Conservation (phyloP, 2,888 invertebrate genomes). For the Bombylius major region DNA sequence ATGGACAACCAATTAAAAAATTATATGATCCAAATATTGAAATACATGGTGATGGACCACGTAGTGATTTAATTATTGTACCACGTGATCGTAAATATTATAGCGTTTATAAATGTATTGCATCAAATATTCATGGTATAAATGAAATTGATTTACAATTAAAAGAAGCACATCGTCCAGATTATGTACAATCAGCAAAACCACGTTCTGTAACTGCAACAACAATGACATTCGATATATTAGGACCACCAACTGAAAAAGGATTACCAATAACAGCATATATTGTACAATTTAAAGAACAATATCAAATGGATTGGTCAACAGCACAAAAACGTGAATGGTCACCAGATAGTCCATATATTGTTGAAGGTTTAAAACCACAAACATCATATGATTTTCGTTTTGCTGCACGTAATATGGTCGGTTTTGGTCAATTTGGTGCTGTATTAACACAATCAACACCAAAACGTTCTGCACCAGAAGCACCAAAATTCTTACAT, state of each 20-base stretch:
- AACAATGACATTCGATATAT: slow-evolving; percentile 66
- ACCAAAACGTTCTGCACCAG: slow-evolving; percentile 65
- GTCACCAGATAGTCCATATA: slow-evolving; percentile 68
- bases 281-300: slow-evolving; percentile 62
- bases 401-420: slow-evolving; percentile 74
- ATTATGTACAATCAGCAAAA: slow-evolving; percentile 48
- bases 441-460: slow-evolving; percentile 52
- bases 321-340: slow-evolving; percentile 59
- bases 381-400: slow-evolving; percentile 66
- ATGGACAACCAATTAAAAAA: slow-evolving; percentile 42
- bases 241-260: slow-evolving; percentile 58
- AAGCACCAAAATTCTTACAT: slow-evolving; percentile 51
- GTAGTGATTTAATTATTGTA: slow-evolving; percentile 55
- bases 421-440: slow-evolving; percentile 67
- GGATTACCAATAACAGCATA: slow-evolving; percentile 65
- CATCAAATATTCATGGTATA: slow-evolving; percentile 62
- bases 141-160: slow-evolving; percentile 55
- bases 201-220: slow-evolving; percentile 67
- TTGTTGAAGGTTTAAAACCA: slow-evolving; percentile 65
- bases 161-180: slow-evolving; percentile 60
- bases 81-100: slow-evolving; percentile 55
- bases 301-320: slow-evolving; percentile 54
- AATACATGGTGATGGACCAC: slow-evolving; percentile 55
- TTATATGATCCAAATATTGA: slow-evolving; percentile 41
- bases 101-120: slow-evolving; percentile 67